Base-by-base conservation (phyloP, 2,888 invertebrate genomes). In the Rhopalosiphum nymphaeae region DNA sequence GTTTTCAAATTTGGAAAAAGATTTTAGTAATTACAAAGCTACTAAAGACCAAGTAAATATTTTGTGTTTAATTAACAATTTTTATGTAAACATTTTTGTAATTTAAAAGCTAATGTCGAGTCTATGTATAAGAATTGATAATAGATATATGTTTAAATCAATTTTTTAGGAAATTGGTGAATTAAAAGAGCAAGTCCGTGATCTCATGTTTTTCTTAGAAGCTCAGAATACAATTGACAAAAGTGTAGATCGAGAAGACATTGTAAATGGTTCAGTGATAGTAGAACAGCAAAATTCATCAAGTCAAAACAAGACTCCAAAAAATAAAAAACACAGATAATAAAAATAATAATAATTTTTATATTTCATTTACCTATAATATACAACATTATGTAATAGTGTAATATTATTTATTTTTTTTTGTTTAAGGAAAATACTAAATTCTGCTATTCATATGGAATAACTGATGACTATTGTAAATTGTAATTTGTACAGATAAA, bases 131-230 rank as follows among this genome's bases (percentile, higher is more conserved):
- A 36, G 7, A 78, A 78, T 21, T 36, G 42, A 78, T 78, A 36
- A 36, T 2, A 36, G 36, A 78, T 42, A 2, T 36, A 67, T 67
- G 13, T 67, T 67, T 86, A 21, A 53, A 21, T 21, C 5, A 2
- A 21, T 53, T 92, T 91, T 91, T 3, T 89, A 96, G 89, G 97
- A 99, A 97, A 97, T 99, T n/a, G 95, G 96, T 0, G 98, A 99
- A 44, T 96, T 99, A 57, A 97, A 98, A 95, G 99, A 99, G 95
- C 99, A 99, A 96, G 97, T 99, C 21, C 97, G 98, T 67, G 99
- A 99, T 96, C 97, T 99, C 91, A 99, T 99, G 99, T 99, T 99
- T 96, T 99, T 98, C 96, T 97, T 99, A 95, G 98, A 99, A 95
- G 99, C 99, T 1, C 98, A 98, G 96, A 96, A 97, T 89, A 96